Evolutionary conservation across 2,113 vertebrate genomes (phyloP), one percentile per base, ranked within the genome.

Genomic region (Ceratotherium simum): DNA sequence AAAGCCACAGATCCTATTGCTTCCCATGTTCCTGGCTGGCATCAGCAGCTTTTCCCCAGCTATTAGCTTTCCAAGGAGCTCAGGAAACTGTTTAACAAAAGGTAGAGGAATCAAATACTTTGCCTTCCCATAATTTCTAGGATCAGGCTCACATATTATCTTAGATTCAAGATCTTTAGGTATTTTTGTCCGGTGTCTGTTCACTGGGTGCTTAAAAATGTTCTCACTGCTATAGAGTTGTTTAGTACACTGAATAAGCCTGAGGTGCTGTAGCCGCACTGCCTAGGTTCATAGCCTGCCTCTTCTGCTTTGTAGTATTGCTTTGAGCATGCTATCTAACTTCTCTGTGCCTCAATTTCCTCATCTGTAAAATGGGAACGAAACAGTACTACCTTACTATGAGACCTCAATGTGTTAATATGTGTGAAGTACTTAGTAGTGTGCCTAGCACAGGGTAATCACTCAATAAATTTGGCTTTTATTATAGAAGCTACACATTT

Each of bases 401-500:
- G 79, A 97, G 29, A 46, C 27, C 46, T 82, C 25, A 69, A 5
- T 56, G 36, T 70, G 36, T 88, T 81, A 67, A 56, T 67, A n/a
- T 46, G 78, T 73, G 46, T 64, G 42, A 92, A 67, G 42, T 65
- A 10, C 20, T 86, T 58, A 25, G 20, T 56, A 58, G 7, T 64
- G 4, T 70, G 89, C 11, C 10, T 82, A 56, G 3, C 75, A 23
- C 31, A 73, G 25, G 31, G 31, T 94, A 36, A 13, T 87, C 8
- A 29, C 3, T 31, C 46, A 70, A 76, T 65, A 81, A 84, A 60
- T 11, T 6, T 86, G n/a, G 25, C 60, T 86, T 90, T 70, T 46
- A 17, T 79, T 97, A 80, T 21, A 85, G 78, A 93, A 90, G 64
- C 62, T 76, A 70, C 36, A 54, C 33, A 88, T 85, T 78, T 70